Evolutionary conservation across 2,888 invertebrate genomes (phyloP).

Genomic region (Dermolepida albohirtum): DNA sequence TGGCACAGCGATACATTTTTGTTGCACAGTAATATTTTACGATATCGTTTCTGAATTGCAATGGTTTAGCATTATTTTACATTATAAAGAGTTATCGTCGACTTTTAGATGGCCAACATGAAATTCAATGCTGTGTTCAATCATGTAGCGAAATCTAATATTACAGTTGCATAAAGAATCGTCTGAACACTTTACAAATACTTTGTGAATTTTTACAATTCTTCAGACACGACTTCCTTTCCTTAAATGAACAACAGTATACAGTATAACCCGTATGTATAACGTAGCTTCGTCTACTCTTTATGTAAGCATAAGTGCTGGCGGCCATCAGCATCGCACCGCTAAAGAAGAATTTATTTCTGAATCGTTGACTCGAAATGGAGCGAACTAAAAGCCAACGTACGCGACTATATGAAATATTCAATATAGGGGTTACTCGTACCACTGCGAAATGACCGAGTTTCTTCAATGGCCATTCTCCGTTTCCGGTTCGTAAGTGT

Average conservation of each 20-base stretch:
- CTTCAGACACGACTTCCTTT: too few species aligned
- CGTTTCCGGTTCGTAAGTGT: conserved; percentile 18
- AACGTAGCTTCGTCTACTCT: not conserved
- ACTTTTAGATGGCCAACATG: conserved; percentile 46
- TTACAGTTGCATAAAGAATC: too few species aligned
- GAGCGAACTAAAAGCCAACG: conserved; percentile 13
- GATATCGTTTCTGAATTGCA: too few species aligned
- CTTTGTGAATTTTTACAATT: too few species aligned
- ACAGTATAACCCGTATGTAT: not conserved
- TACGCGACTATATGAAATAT: conserved; percentile 17
- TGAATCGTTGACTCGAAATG: conserved; percentile 13
- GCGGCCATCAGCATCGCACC: conserved; percentile 5
- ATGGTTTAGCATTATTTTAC: too few species aligned
- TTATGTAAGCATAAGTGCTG: conserved; percentile 5
- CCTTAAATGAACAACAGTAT: too few species aligned
- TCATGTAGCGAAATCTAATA: too few species aligned
- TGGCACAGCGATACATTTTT: too few species aligned
- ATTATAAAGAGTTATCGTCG: too few species aligned
- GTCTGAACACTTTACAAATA: too few species aligned
- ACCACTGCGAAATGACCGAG: conserved; percentile 12
- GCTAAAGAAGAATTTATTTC: conserved; percentile 5
- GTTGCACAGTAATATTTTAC: too few species aligned
- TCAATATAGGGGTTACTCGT: conserved; percentile 7
- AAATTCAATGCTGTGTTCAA: too few species aligned
- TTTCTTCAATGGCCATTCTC: conserved; percentile 10